Base-by-base conservation (phyloP, 2,113 vertebrate genomes). In the Toxotes chatareus region DNA sequence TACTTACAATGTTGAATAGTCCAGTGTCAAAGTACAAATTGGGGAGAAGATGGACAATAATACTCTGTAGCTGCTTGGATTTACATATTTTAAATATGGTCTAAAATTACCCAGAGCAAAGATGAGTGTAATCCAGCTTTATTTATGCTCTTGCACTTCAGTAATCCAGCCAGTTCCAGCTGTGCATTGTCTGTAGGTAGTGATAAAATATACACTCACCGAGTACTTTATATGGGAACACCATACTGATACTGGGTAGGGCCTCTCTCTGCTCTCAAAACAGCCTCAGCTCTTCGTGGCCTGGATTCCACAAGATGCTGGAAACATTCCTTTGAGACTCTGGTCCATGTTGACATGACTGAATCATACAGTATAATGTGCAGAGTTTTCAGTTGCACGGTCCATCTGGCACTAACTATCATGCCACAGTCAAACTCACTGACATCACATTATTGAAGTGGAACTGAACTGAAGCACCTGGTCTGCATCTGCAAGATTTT, bases 11-110 rank as follows among this genome's bases (percentile, higher is more conserved):
- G n/a, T 34, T 69, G 46, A 80, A 56, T 59, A 60, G 80, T 46
- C 61, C 17, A 21, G 36, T 76, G 80, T 73, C 56, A 83, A 51
- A 86, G 69, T 13, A 61, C 80, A 76, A 79, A 68, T 9, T 55
- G 7, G 27, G n/a, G 49, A 32, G 21, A 53, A 56, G 40, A 72
- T 23, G 13, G 51, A 68, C 23, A 56, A 21, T 19, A 60, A 63
- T 65, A 47, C 11, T 38, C 66, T 72, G 61, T 34, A 73, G 27
- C 34, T 69, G 44, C 51, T 55, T 23, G 17, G 36, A 32, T 80
- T 79, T 61, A 72, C 21, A 53, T 36, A 36, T 62, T 27, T 75
- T 76, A 71, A 77, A 78, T 59, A 40, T 51, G 3, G 32, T 34
- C 3, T 36, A 0, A 36, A 61, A 71, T 76, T 21, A 55, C 42